Conservation (phyloP, 1,140 invertebrate genomes). For the Bathynomus jamesi region DNA sequence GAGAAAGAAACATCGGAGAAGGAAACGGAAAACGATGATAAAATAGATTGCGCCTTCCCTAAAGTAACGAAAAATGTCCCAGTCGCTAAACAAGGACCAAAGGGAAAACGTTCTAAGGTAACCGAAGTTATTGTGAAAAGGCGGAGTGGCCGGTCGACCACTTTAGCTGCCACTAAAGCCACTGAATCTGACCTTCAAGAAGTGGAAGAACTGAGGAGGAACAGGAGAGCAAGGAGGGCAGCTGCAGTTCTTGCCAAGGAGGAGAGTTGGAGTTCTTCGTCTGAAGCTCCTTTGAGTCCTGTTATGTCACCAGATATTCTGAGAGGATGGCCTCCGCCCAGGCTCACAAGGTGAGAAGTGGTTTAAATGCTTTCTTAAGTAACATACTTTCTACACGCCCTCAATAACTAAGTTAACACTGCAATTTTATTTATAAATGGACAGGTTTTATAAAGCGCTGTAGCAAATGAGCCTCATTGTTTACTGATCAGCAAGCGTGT, state of each 20-base stretch:
- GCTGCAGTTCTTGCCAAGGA: conserved; percentile 31
- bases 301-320: conserved; percentile 32
- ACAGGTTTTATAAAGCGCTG: too few species aligned
- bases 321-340: conserved; percentile 34
- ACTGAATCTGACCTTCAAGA: conserved; percentile 33
- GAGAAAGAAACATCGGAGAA: too few species aligned
- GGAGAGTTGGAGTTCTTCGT: conserved; percentile 32
- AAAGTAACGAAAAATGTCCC: too few species aligned
- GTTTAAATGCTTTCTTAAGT: neutral
- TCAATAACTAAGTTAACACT: too few species aligned
- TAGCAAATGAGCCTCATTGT: too few species aligned
- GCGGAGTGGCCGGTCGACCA: conserved; percentile 30
- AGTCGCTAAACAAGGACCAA: too few species aligned
- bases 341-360: conserved; percentile 27
- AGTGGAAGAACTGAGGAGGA: conserved; percentile 27
- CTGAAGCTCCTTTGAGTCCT: conserved; percentile 21
- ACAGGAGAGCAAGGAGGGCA: conserved; percentile 25
- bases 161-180: conserved; percentile 29
- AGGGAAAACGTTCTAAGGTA: neutral
- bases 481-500: too few species aligned
- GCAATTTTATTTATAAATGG: too few species aligned
- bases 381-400: too few species aligned
- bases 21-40: too few species aligned
- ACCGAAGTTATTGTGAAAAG: conserved; percentile 11
- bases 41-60: too few species aligned